A percentile compares a stretch with the other conserved stretches of the same genome.
These are phyloP conservation scores for Homarus gammarus DNA, from an alignment of 2,888 invertebrate genomes.

Conservation along the genomic window DNA sequence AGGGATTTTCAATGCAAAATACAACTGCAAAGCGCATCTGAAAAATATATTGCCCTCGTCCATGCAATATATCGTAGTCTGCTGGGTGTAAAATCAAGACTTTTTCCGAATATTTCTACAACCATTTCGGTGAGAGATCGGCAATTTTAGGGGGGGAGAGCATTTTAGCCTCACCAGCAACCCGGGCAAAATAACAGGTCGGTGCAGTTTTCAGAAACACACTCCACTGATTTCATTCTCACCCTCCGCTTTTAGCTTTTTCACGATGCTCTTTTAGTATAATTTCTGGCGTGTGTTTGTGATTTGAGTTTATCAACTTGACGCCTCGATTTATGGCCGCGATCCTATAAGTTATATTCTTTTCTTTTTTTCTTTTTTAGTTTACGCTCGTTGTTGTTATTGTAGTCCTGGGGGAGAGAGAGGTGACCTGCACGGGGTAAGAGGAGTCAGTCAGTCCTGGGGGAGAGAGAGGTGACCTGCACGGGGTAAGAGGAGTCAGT, in stretches of 20 bases:
- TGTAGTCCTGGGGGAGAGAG: background rate
- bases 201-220: no score
- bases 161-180: background rate
- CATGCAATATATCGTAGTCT: background rate
- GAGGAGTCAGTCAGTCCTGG: background rate
- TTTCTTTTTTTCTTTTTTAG: no score
- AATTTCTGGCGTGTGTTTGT: slow-evolving; percentile 13
- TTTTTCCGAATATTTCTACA: slow-evolving; percentile 4
- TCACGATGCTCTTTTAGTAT: background rate
- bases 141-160: background rate
- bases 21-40: background rate
- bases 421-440: background rate
- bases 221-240: slow-evolving; percentile 3
- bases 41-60: background rate
- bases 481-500: background rate
- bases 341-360: background rate
- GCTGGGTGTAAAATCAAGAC: slow-evolving; percentile 1
- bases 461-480: background rate
- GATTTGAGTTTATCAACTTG: slow-evolving; percentile 17
- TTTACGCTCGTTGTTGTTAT: background rate
- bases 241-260: background rate
- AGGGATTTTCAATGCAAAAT: background rate
- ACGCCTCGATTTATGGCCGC: slow-evolving; percentile 25
- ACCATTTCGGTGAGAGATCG: slow-evolving; percentile 1
- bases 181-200: background rate